Evolutionary conservation across 2,888 invertebrate species (phyloP).

Genomic region (Caenorhabditis sp.): DNA sequence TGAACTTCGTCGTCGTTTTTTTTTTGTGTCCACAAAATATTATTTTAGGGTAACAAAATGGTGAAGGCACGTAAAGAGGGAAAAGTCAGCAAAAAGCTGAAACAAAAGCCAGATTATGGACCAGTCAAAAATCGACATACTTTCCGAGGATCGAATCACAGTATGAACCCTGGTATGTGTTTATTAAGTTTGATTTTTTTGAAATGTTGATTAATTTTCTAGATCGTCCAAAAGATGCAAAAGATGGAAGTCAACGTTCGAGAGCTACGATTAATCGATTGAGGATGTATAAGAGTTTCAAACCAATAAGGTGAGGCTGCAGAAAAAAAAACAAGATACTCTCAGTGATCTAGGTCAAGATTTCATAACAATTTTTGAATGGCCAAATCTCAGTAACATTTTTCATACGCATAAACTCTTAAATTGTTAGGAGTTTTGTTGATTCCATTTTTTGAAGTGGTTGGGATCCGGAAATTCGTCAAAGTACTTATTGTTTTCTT

Average conservation of each 20-base stretch:
- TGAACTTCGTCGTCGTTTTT: slow-evolving; percentile 4
- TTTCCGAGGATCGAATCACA: slow-evolving; percentile 80
- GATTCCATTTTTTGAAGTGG: too few relatives aligned
- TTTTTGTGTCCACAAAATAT: not conserved
- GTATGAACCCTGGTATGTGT: slow-evolving; percentile 86
- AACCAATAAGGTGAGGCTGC: slow-evolving; percentile 82
- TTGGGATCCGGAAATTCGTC: too few relatives aligned
- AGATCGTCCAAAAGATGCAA: slow-evolving; percentile 74
- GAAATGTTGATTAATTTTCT: slow-evolving; percentile 20
- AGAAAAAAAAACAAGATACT: too few relatives aligned
- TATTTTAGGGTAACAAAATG: slow-evolving; percentile 43
- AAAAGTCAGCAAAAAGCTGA: slow-evolving; percentile 53
- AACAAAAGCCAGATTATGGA: slow-evolving; percentile 51
- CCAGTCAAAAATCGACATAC: slow-evolving; percentile 53
- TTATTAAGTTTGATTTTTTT: not conserved
- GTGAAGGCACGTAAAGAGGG: slow-evolving; percentile 52
- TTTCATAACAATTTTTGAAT: too few relatives aligned
- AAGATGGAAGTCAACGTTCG: slow-evolving; percentile 73
- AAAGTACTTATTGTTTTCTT: not conserved
- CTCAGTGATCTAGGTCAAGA: not conserved
- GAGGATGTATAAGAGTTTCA: slow-evolving; percentile 97
- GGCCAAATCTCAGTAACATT: too few relatives aligned
- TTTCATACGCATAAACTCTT: too few relatives aligned
- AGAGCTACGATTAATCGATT: slow-evolving; percentile 93
- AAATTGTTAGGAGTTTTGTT: too few relatives aligned